These are phyloP conservation scores for Mormyrops boulengeri DNA, from an alignment of 2,797 vertebrate species.

Conservation along the genomic window DNA sequence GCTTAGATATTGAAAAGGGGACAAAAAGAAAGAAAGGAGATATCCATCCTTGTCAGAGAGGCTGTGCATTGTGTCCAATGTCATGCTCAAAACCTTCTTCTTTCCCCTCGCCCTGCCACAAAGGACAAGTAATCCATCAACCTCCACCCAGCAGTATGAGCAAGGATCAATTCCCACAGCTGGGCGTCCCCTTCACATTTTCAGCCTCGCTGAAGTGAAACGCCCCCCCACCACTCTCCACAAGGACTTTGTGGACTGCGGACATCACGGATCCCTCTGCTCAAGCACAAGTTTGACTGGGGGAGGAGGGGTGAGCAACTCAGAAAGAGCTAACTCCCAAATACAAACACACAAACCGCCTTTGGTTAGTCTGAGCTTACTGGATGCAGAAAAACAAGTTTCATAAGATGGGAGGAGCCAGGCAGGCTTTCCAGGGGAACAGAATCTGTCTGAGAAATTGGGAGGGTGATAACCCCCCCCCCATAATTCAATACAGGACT, in stretches of 20 bases:
- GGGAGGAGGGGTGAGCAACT: not conserved
- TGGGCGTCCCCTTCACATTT: slow-evolving; percentile 1
- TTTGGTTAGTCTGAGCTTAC: not conserved
- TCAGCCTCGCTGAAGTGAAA: slow-evolving; percentile 12
- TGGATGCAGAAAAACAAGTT: not conserved
- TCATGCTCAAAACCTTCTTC: not conserved
- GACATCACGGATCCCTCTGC: not conserved
- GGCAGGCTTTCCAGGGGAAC: not conserved
- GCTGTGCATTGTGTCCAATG: not conserved
- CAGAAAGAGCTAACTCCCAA: not conserved
- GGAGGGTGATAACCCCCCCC: not conserved
- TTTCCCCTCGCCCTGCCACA: not conserved
- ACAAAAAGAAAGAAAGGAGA: not conserved
- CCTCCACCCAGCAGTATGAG: not conserved
- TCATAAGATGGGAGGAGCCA: not conserved
- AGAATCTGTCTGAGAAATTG: not conserved
- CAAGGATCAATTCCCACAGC: not conserved
- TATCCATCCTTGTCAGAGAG: slow-evolving; percentile 1
- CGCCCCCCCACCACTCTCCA: not conserved
- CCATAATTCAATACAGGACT: not conserved
- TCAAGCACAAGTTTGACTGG: not conserved
- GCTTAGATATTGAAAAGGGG: not conserved
- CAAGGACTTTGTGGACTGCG: not conserved
- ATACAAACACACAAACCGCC: not conserved
- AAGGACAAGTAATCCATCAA: slow-evolving; percentile 17